Evolutionary conservation across 1,140 invertebrate species (phyloP), one percentile per base, ranked within the genome.

Genomic region (Hetaerina americana): DNA sequence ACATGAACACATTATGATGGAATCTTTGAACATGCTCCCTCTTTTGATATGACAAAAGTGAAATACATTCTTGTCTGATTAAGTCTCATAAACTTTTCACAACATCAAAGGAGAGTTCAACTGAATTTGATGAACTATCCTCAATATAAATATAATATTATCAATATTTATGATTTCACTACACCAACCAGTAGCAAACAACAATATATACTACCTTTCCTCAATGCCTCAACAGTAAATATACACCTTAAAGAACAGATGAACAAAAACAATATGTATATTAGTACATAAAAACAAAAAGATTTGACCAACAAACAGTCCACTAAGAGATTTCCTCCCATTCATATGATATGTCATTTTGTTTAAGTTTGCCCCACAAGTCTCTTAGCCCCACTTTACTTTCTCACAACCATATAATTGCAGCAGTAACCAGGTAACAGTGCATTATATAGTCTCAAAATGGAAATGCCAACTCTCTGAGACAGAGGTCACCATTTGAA

Each of bases 101-200:
- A 57, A 57, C 40, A 57, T 57, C 40, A 57, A 57, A 57, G 40
- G 40, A 57, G 22, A 57, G 40, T 57, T 57, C 40, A 57, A 57
- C 40, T 18, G 15, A n/a, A 57, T n/a, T 57, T 57, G 40, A 5
- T 57, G 2, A 57, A 57, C 40, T 57, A 5, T 5, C 40, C 40
- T 57, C 40, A 57, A 57, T 57, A 57, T 57, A 57, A 57, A 57
- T 57, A 57, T 57, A 57, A 57, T 57, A 57, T 57, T 57, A 57
- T 57, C 40, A 57, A 57, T 57, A 57, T 57, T 57, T 57, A 57
- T 57, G 22, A 57, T 57, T 57, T 57, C 40, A 57, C 40, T 57
- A 57, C 40, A 57, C 40, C 40, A 57, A 57, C 40, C 40, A 57
- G 40, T 57, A 57, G 40, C 40, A 57, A 57, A 57, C 40, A 57